phyloP scores from a whole-genome alignment of 1,140 invertebrate species.

The Cotesia glomerata region DNA sequence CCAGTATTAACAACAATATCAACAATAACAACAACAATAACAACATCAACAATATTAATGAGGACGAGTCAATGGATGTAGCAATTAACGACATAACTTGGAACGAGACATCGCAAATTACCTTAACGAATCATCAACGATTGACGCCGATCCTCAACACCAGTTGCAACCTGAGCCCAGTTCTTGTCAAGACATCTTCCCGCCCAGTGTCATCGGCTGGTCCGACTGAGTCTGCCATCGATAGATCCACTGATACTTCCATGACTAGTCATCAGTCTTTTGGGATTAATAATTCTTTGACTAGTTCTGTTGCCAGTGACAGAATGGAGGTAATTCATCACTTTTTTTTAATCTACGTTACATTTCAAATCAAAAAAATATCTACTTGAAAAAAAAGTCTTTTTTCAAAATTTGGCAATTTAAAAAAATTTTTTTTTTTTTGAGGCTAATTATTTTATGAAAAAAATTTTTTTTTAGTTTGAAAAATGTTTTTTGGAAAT shows the following conservation, averaged over 20 bases:
- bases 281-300: background rate
- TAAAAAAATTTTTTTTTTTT: too few species aligned
- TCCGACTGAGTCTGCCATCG: slow-evolving; percentile 41
- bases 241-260: slow-evolving; percentile 56
- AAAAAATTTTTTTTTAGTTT: too few species aligned
- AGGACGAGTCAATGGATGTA: slow-evolving; percentile 25
- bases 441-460: too few species aligned
- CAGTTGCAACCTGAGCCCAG: slow-evolving; percentile 53
- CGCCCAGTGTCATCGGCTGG: slow-evolving; percentile 35
- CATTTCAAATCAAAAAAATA: too few species aligned
- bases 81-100: slow-evolving; percentile 21
- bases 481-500: too few species aligned
- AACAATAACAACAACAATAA: slow-evolving; percentile 35
- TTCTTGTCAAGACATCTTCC: slow-evolving; percentile 44
- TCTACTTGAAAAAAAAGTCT: too few species aligned
- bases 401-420: too few species aligned
- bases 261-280: slow-evolving; percentile 38
- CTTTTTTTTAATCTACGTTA: background rate
- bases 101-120: slow-evolving; percentile 33
- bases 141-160: slow-evolving; percentile 60
- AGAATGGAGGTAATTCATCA: background rate
- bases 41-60: slow-evolving; percentile 13
- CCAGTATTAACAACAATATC: slow-evolving; percentile 40
- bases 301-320: background rate
- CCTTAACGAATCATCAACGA: slow-evolving; percentile 45